These are phyloP conservation scores for Neolamprologus tretocephalus DNA, from an alignment of 2,113 vertebrate genomes.

Conservation along the genomic window DNA sequence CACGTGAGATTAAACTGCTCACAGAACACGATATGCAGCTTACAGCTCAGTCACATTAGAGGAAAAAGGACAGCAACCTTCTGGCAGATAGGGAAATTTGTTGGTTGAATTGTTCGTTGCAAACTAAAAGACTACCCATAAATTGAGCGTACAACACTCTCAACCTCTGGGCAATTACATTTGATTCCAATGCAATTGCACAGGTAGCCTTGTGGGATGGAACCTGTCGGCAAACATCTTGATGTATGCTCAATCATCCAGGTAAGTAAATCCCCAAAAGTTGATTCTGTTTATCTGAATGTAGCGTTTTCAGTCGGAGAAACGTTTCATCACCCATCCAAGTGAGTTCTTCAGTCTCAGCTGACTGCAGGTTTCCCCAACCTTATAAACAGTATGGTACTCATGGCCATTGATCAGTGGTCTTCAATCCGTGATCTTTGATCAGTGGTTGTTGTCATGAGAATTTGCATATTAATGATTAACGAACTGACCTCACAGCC, in stretches of 20 bases:
- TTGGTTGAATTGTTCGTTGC: background rate
- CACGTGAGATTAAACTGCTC: background rate
- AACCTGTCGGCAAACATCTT: background rate
- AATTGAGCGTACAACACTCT: background rate
- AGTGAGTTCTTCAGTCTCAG: background rate
- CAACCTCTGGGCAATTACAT: background rate
- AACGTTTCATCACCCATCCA: background rate
- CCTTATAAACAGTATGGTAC: background rate
- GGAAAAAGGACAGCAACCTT: background rate
- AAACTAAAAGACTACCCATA: background rate
- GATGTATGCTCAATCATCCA: background rate
- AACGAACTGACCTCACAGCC: background rate
- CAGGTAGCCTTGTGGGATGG: background rate
- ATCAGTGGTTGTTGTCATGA: background rate
- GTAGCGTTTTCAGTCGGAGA: background rate
- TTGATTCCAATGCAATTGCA: background rate
- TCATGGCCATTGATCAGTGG: background rate
- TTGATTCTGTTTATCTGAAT: background rate
- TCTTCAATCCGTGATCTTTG: background rate
- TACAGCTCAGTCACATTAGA: background rate
- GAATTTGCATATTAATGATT: background rate
- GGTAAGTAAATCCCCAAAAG: background rate
- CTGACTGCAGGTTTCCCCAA: background rate
- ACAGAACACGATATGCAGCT: background rate
- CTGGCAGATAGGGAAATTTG: background rate